Base-by-base conservation (phyloP, 2,113 vertebrate genomes). In the Syngnathoides biaculeatus region DNA sequence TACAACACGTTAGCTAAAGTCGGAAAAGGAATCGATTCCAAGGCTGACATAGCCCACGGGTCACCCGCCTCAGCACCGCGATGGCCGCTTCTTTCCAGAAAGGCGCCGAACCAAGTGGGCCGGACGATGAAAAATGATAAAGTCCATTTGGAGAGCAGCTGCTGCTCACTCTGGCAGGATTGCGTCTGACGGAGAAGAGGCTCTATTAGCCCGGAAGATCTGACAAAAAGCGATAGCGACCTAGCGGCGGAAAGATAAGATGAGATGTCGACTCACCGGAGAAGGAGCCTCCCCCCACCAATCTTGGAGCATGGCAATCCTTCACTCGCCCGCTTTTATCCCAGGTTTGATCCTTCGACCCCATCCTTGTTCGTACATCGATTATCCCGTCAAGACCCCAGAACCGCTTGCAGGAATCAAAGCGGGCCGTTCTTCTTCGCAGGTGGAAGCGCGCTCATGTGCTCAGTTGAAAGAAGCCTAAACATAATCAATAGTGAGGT, bases 311-410 rank as follows among this genome's bases (percentile, higher is more conserved):
- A 76, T 24, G 67, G 75, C 73, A 67, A 65, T 26, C 55, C 0
- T 9, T 61, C 68, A 72, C 69, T 70, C 60, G 38, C 64, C 19
- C 38, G 35, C 2, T 20, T 84, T 82, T 76, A 86, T 84, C 71
- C 68, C 69, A 71, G 71, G 68, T 69, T 81, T 78, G 74, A 86
- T 81, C 78, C 72, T 57, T 74, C 72, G 77, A 64, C 63, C 40
- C 19, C 75, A 48, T 77, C 65, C 81, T 86, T 87, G 79, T 89
- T 87, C 76, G 60, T 74, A 71, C 80, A 75, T 79, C 80, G 80
- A 88, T 86, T 78, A 82, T 78, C 67, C 10, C 67, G 67, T 53
- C 67, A 67, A 26, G 55, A 64, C 62, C 70, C 64, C 71, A 55
- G 1, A 57, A 66, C 68, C 64, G 69, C 69, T 35, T 0, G 30